A percentile compares a stretch with the other conserved stretches of the same genome.
Conservation (phyloP, 2,113 vertebrate species). For the Myotis lucifugus region DNA sequence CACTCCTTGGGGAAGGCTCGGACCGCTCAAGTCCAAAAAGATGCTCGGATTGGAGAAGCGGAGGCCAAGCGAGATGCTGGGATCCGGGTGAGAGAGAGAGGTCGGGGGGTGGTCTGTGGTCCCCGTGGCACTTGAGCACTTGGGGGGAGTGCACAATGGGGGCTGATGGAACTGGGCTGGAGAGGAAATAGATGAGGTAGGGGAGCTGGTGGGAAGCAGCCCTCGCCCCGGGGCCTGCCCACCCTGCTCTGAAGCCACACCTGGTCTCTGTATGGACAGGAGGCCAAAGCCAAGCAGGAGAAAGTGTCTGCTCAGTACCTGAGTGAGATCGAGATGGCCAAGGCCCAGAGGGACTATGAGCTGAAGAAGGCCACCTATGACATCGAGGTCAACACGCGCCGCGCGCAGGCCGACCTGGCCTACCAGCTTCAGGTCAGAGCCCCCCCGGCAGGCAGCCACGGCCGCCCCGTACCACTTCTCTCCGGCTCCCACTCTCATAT, state of each 20-base stretch:
- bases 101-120: background rate
- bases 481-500: background rate
- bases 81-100: constrained; percentile 85
- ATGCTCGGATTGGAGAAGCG: constrained; percentile 94
- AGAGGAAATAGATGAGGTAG: background rate
- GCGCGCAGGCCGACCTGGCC: constrained; percentile 94
- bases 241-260: background rate
- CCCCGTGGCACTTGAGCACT: background rate
- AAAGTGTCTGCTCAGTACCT: constrained; percentile 94
- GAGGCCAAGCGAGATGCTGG: constrained; percentile 94
- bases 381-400: constrained; percentile 92
- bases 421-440: constrained; percentile 93
- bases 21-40: constrained; percentile 94
- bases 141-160: background rate
- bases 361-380: constrained; percentile 94
- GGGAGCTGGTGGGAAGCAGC: background rate
- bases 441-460: background rate
- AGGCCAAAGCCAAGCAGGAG: constrained; percentile 93
- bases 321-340: constrained; percentile 96
- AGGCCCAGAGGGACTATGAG: constrained; percentile 93
- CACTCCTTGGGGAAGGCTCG: constrained; percentile 93
- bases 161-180: too few species aligned
- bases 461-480: background rate
- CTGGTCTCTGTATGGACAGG: constrained; percentile 80
- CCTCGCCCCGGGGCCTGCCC: background rate